These are phyloP conservation scores for Chroicocephalus ridibundus DNA, from an alignment of 2,113 vertebrate species.

Conservation along the genomic window DNA sequence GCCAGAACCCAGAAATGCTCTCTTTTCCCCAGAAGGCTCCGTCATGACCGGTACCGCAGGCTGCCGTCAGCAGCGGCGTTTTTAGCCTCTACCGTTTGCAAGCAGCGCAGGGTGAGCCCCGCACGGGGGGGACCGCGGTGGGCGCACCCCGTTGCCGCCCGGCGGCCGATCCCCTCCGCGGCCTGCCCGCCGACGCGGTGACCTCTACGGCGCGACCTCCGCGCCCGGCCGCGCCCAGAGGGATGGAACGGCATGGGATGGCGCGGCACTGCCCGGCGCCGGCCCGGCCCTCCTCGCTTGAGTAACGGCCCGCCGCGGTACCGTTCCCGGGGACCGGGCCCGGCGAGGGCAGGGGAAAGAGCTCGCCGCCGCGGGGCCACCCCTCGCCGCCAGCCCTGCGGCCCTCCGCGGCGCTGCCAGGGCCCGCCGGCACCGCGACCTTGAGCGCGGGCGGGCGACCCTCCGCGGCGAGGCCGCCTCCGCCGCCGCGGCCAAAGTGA, in stretches of 20 bases:
- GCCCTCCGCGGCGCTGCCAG: neutral
- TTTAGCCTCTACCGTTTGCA: rapidly evolving
- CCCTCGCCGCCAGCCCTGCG: neutral
- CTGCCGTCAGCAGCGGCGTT: rapidly evolving
- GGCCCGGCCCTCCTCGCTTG: neutral
- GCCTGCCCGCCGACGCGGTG: neutral
- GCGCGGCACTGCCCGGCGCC: neutral
- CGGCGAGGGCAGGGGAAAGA: no score
- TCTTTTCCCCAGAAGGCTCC: neutral
- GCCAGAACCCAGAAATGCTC: rapidly evolving
- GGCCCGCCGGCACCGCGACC: neutral
- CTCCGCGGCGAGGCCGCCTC: no score
- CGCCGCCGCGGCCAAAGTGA: neutral
- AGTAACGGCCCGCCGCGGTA: neutral
- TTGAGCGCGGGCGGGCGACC: neutral
- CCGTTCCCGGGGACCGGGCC: neutral
- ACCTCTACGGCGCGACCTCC: neutral
- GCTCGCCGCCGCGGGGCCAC: neutral
- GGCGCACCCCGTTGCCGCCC: no score
- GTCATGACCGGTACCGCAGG: rapidly evolving
- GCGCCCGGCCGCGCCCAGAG: neutral
- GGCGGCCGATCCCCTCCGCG: no score
- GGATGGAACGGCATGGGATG: neutral
- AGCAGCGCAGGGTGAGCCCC: neutral
- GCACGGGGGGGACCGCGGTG: no score